phyloP scores from a whole-genome alignment of 2,888 invertebrate genomes.

The Rhamphomyia laevipes region DNA sequence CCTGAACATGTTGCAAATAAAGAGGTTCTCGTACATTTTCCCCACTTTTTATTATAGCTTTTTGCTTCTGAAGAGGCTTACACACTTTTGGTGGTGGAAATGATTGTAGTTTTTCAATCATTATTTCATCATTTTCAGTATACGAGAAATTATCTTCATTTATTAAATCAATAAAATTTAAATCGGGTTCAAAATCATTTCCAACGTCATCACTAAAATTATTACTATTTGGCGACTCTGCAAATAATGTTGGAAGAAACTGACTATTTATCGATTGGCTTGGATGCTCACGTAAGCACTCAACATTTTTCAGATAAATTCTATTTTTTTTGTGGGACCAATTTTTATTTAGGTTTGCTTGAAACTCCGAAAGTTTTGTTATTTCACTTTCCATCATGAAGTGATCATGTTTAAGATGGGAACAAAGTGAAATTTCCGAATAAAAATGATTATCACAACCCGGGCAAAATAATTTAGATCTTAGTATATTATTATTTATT shows the following conservation, averaged over 20 bases:
- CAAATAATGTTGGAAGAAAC: constrained; percentile 4
- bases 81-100: constrained; percentile 3
- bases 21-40: constrained; percentile 32
- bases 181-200: constrained; percentile 9
- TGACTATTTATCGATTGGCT: constrained; percentile 12
- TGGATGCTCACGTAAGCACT: constrained; percentile 28
- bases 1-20: constrained; percentile 25
- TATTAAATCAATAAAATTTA: constrained; percentile 14
- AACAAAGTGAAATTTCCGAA: constrained; percentile 47
- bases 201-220: not conserved
- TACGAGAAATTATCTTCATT: constrained; percentile 3
- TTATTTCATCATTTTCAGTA: constrained; percentile 3
- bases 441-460: constrained; percentile 56
- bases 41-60: constrained; percentile 35
- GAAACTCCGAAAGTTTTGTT: constrained; percentile 39
- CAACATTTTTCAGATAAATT: constrained; percentile 35
- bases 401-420: constrained; percentile 56
- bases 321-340: constrained; percentile 22
- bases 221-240: not conserved
- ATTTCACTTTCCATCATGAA: constrained; percentile 51
- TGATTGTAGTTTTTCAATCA: not conserved
- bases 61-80: constrained; percentile 22
- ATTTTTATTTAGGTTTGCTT: not conserved
- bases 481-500: constrained; percentile 20
- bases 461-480: constrained; percentile 47